Evolutionary conservation across 2,888 invertebrate genomes (phyloP), one percentile per base, ranked within the genome.

Genomic region (Ypsolopha sequella): DNA sequence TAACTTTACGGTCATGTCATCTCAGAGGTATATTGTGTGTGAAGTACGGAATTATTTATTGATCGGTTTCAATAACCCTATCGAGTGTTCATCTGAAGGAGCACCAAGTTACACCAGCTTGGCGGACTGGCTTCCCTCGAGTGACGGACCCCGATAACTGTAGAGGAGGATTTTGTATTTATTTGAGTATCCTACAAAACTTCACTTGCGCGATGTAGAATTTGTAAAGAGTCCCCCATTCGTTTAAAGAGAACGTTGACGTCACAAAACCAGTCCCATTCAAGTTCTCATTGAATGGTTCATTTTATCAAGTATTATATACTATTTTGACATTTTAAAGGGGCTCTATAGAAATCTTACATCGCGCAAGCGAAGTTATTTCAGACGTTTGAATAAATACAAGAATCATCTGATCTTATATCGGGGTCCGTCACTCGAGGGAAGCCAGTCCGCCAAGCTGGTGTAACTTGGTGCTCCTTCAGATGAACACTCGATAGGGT

Each of bases 391-490:
- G 2, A 11, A 13, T 47, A 36, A 36, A 36, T 47, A 47, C 47
- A 35, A 13, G 11, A 11, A 36, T 14, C 36, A 11, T 11, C 3
- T 36, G 1, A 36, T 0, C 1, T 7, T 36, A 3, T 1, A 36
- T 13, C 47, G 47, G 47, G 47, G 47, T 47, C 47, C 36, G 36
- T 36, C 36, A 11, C 47, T 47, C 47, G 11, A 36, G 36, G 47
- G 35, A 36, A 47, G 11, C 36, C 47, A 47, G 47, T 47, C 8
- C 6, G 7, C 47, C 47, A 13, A 36, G 47, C 47, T 47, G 47
- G 13, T 36, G 13, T 47, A 7, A 47, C 11, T 36, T 13, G 47
- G 47, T 13, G 9, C n/a, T 13, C 47, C 11, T 36, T 47, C 47
- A 47, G 47, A 47, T 11, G 47, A 36, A 36, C 36, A 13, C 13